phyloP scores from a whole-genome alignment of 1,140 invertebrate species.

The Globodera rostochiensis region DNA sequence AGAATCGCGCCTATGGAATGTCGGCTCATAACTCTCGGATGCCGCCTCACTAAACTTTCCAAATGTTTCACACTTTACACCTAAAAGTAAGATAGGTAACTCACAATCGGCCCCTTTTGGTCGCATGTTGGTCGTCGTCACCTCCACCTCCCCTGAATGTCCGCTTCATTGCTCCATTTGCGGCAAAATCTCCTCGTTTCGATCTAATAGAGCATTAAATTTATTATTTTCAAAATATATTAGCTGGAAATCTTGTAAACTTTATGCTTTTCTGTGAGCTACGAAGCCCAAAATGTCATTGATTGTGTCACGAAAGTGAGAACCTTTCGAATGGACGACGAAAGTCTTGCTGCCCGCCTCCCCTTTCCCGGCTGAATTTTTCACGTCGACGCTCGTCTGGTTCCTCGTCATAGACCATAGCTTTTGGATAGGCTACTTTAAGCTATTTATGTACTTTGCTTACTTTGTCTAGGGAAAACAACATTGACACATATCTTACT shows the following conservation, averaged over 20 bases:
- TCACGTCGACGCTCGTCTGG: constrained; percentile 27
- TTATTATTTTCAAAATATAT: too few relatives aligned
- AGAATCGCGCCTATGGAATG: constrained; percentile 33
- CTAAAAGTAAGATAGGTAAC: neutral
- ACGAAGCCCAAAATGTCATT: neutral
- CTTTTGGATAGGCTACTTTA: neutral
- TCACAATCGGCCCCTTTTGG: neutral
- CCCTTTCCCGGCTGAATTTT: constrained; percentile 26
- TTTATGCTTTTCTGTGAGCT: too few relatives aligned
- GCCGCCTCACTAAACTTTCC: constrained; percentile 41
- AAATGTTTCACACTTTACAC: neutral
- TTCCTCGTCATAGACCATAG: constrained; percentile 22
- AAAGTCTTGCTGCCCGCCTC: constrained; percentile 6
- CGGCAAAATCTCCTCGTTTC: constrained; percentile 15
- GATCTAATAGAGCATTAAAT: neutral
- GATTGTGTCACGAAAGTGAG: constrained; percentile 3
- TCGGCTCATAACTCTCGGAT: constrained; percentile 51
- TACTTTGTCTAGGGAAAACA: too few relatives aligned
- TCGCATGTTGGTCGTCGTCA: neutral
- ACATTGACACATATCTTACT: too few relatives aligned
- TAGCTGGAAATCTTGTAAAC: too few relatives aligned
- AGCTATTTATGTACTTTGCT: neutral
- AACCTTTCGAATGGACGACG: constrained; percentile 14
- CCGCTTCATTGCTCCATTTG: constrained; percentile 6
- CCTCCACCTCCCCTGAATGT: neutral